A percentile compares a stretch with the other conserved stretches of the same genome.
These are phyloP conservation scores for Hoplodrina ambigua DNA, from an alignment of 2,888 invertebrate species.

Conservation along the genomic window DNA sequence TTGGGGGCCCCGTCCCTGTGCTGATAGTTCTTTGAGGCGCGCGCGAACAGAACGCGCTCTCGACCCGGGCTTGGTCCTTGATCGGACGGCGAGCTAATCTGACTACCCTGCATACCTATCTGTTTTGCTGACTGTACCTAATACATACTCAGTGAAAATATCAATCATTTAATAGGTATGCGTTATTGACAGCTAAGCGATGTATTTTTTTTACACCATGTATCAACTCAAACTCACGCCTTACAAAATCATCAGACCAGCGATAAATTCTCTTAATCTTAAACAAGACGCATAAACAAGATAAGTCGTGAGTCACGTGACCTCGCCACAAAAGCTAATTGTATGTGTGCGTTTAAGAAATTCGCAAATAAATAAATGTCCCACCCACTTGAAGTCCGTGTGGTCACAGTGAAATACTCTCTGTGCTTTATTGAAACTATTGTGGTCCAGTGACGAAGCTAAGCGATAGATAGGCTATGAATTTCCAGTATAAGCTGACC, in stretches of 20 bases:
- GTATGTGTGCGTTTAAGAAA: constrained; percentile 64
- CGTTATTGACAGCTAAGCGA: too few relatives aligned
- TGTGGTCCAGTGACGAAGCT: constrained; percentile 40
- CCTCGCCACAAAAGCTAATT: constrained; percentile 63
- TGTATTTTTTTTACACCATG: too few relatives aligned
- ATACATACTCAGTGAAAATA: too few relatives aligned
- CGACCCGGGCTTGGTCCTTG: too few relatives aligned
- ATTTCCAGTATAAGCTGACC: too few relatives aligned
- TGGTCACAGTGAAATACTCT: constrained; percentile 58
- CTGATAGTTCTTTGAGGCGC: too few relatives aligned
- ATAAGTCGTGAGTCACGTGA: constrained; percentile 59
- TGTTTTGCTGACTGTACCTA: too few relatives aligned
- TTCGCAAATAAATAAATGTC: constrained; percentile 66
- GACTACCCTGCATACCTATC: too few relatives aligned
- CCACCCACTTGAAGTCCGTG: constrained; percentile 63
- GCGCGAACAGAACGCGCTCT: too few relatives aligned
- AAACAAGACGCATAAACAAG: constrained; percentile 57
- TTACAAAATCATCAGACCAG: constrained; percentile 38
- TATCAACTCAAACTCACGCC: constrained; percentile 22
- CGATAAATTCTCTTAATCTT: constrained; percentile 59
- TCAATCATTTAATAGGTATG: too few relatives aligned
- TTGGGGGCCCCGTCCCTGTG: too few relatives aligned
- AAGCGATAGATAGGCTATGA: background rate
- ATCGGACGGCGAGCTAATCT: too few relatives aligned
- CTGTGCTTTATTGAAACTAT: constrained; percentile 37